Base-by-base conservation (phyloP, 2,797 vertebrate genomes). In the Naso thynnoides region DNA sequence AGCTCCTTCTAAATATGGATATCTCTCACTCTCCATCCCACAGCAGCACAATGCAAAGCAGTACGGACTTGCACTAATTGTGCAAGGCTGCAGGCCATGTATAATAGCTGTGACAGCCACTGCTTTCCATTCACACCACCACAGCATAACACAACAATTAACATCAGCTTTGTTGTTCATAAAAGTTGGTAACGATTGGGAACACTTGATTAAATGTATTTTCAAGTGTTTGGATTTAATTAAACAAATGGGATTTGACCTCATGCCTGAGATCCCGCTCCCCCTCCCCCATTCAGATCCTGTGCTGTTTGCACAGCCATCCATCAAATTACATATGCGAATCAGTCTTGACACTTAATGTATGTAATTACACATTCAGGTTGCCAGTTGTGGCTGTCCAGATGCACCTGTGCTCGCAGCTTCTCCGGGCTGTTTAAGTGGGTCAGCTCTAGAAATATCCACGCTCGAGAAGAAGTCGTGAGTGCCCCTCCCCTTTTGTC, bases 401-500 rank as follows among this genome's bases (percentile, higher is more conserved):
- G 84, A 87, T 89, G 88, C 83, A 93, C 91, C 89, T 92, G 88
- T 27, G 80, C 86, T 86, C 15, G 57, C 81, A 80, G 87, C 76
- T 78, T 87, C 72, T 81, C 59, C 26, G 14, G 61, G 77, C 60
- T 74, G 70, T 79, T 86, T 83, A 93, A 94, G 77, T 93, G 85
- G 92, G 91, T 93, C 93, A 93, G 80, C 26, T 89, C 91, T 83
- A 73, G 84, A 94, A 94, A 93, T 92, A 92, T 89, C 89, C 75
- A 65, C 58, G 75, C 82, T 88, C 67, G 27, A 80, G 68, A 88
- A 81, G 75, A 82, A 76, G 84, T 81, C 47, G 39, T 76, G 56
- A 70, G 62, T 15, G 15, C 61, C 81, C 85, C 76, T 85, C 78
- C 79, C 60, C 31, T 68, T 68, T 75, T 67, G 8, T 78, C 66